Evolutionary conservation across 2,888 invertebrate genomes (phyloP), one percentile per base, ranked within the genome.

Genomic region (Xestia ashworthii): DNA sequence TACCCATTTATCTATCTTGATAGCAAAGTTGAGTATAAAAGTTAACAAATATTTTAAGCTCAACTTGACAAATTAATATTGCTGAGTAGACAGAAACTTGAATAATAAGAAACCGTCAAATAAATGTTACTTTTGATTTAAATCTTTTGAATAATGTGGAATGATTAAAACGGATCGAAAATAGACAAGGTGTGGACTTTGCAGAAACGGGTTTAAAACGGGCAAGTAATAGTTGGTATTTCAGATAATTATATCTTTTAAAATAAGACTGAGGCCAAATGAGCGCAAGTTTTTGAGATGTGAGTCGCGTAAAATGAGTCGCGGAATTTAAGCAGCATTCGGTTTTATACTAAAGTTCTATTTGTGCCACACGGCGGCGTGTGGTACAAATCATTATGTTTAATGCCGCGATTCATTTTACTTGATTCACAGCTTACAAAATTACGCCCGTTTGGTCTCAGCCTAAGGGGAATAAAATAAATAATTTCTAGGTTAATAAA

Each of bases 61-160:
- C 25, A 72, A 53, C 62, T 74, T 70, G 48, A 65, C 53, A 81
- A 66, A 85, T 67, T 41, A 67, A 64, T 68, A 70, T 58, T 64
- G 25, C 72, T n/a, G 25, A 62, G 2, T 69, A 41, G 38, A 22
- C 19, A 75, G n/a, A 41, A 50, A 73, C 64, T 71, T 85, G 5
- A 64, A 64, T 60, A 69, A 75, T 74, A 74, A 74, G 87, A 66
- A 78, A 79, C 71, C 80, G 80, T 69, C 86, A 87, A 87, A 81
- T 74, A 62, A 74, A 60, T 60, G 12, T 25, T 68, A 69, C 38
- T 75, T 73, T 71, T 71, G 65, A 41, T 74, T 67, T 55, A 16
- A 74, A 71, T 46, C 41, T 67, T 67, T 46, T 19, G 73, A 74
- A 78, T 50, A 69, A 86, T 50, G 48, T 44, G 44, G 41, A 76